These are phyloP conservation scores for Megalopta genalis DNA, from an alignment of 1,140 invertebrate genomes.

Conservation along the genomic window DNA sequence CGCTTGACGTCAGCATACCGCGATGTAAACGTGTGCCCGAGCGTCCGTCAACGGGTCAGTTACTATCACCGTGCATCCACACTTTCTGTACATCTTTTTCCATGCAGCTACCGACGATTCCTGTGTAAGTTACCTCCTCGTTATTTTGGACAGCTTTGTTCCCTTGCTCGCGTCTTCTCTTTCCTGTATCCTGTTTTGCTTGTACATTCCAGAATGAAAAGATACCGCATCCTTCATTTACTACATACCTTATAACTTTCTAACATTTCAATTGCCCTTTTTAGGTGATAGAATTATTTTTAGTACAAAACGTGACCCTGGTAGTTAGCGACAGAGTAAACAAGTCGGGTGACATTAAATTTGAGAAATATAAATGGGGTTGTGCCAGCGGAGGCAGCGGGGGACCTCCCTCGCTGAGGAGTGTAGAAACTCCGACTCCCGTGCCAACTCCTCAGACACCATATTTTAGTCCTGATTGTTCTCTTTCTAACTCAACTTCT, in stretches of 20 bases:
- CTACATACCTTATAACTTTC: too few species aligned
- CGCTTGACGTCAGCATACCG: conserved; percentile 61
- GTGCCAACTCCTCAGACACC: conserved; percentile 76
- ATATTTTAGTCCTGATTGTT: conserved; percentile 76
- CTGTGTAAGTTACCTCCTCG: conserved; percentile 30
- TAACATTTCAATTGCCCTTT: conserved; percentile 9
- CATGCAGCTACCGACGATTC: conserved; percentile 19
- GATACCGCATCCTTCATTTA: background rate
- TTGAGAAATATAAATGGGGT: conserved; percentile 75
- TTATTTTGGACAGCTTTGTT: background rate
- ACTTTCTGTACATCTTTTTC: conserved; percentile 3
- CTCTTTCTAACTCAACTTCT: conserved; percentile 75
- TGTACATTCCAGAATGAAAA: too few species aligned
- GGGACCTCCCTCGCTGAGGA: conserved; percentile 75
- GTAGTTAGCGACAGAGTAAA: conserved; percentile 82
- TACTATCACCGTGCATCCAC: conserved; percentile 8
- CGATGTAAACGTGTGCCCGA: conserved; percentile 50
- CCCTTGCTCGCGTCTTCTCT: background rate
- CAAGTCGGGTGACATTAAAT: conserved; percentile 65
- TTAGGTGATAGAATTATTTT: conserved; percentile 82
- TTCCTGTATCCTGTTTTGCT: background rate
- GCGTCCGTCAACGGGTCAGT: conserved; percentile 16
- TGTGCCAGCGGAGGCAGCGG: conserved; percentile 76
- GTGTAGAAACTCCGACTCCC: conserved; percentile 74
- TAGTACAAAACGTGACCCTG: conserved; percentile 81